Base-by-base conservation (phyloP, 2,797 vertebrate species). In the Gephyroberyx darwinii region DNA sequence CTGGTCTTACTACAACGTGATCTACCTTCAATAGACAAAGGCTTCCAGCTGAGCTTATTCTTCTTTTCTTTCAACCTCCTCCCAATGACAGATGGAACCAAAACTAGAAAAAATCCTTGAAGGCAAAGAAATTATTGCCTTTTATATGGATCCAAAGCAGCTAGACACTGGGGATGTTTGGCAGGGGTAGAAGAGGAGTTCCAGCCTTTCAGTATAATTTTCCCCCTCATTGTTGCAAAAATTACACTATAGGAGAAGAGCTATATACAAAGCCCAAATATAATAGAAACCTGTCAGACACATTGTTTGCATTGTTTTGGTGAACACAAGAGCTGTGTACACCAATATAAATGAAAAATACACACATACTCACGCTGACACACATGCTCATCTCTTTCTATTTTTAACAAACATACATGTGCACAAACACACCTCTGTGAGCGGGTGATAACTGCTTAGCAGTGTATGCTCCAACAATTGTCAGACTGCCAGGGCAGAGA, bases 31-130 rank as follows among this genome's bases (percentile, higher is more conserved):
- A 74, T 74, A 86, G 89, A 86, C 89, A 90, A 87, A 88, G 72
- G 86, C 81, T 84, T 91, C 90, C 86, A 90, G 88, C 86, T 87
- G 84, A 86, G 88, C 84, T 84, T 86, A 84, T 90, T 87, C 75
- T 83, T 82, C 73, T 78, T 86, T 89, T 86, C 91, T 93, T 93
- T 94, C 89, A 92, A 92, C 90, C 78, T 88, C 80, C 85, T 93
- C 90, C 92, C 90, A 92, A 84, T 89, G 90, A 91, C 93, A 92
- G 91, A 93, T 93, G 92, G 92, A 91, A 87, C 75, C 87, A 88
- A 89, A 83, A 88, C 78, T 84, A 74, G 61, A 74, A 72, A 74
- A 88, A 86, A 86, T 75, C 86, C 84, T 87, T 88, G 85, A 91
- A 91, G 87, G 93, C 88, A 92, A 90, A 88, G 82, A 90, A 90